Evolutionary conservation across 2,113 vertebrate species (phyloP).

Genomic region (Perca schrenkii): DNA sequence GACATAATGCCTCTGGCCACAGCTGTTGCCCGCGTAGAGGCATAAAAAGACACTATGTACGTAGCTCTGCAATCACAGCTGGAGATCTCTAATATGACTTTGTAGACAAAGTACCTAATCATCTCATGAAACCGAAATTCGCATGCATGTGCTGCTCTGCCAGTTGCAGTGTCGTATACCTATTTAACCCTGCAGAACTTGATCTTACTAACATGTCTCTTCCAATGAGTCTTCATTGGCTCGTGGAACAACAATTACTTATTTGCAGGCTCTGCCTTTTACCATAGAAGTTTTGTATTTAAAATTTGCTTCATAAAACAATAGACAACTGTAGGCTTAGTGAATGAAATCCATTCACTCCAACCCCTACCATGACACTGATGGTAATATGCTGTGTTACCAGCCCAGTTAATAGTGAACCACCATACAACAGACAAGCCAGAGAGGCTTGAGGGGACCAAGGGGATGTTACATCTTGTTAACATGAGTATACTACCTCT

Average conservation of each 20-base stretch:
- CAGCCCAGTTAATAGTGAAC: neutral
- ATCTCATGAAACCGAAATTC: constrained; percentile 38
- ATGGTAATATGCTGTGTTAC: neutral
- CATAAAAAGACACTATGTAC: neutral
- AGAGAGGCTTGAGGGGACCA: neutral
- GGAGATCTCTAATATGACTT: constrained; percentile 31
- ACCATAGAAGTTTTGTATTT: neutral
- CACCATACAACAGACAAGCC: neutral
- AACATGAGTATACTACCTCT: neutral
- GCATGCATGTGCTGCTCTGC: constrained; percentile 16
- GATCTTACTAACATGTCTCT: neutral
- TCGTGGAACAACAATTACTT: neutral
- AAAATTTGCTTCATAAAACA: neutral
- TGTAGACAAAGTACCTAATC: constrained; percentile 24
- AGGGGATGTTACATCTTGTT: neutral
- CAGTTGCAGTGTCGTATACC: constrained; percentile 29
- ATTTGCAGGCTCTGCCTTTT: neutral
- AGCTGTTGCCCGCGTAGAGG: too few relatives aligned
- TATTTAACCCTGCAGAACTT: constrained; percentile 27
- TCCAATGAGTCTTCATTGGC: constrained; percentile 1
- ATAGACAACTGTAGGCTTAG: neutral
- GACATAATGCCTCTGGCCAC: too few relatives aligned
- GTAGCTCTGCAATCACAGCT: constrained; percentile 24
- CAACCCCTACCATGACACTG: neutral
- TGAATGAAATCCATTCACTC: neutral